These are phyloP conservation scores for Drosophila macrothrix DNA, from an alignment of 2,888 invertebrate species.

Conservation along the genomic window DNA sequence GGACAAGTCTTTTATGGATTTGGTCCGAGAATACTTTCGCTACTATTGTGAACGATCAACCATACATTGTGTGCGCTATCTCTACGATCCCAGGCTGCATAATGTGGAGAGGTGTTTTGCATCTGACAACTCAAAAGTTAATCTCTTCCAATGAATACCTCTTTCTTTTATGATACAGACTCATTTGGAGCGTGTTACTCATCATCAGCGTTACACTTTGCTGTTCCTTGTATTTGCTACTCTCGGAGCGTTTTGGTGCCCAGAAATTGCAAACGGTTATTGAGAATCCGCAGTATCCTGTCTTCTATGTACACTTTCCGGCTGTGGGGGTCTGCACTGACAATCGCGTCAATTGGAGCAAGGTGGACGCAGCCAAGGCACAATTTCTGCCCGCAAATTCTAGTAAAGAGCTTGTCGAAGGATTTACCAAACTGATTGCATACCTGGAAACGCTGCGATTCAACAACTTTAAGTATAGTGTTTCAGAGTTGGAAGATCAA, in stretches of 20 bases:
- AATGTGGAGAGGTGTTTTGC: slow-evolving; percentile 75
- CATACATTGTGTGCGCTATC: slow-evolving; percentile 82
- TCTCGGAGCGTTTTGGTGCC: slow-evolving; percentile 74
- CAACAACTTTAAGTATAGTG: slow-evolving; percentile 68
- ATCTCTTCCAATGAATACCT: not conserved
- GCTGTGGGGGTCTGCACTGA: slow-evolving; percentile 82
- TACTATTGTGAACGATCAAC: slow-evolving; percentile 81
- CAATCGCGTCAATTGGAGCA: slow-evolving; percentile 83
- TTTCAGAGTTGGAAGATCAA: slow-evolving; percentile 72
- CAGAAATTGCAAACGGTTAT: slow-evolving; percentile 82
- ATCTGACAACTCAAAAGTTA: not conserved
- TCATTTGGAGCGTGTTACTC: slow-evolving; percentile 80
- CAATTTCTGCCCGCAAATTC: slow-evolving; percentile 74
- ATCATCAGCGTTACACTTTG: slow-evolving; percentile 70
- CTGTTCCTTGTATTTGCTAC: slow-evolving; percentile 63
- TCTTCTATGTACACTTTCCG: slow-evolving; percentile 82
- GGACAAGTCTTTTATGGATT: slow-evolving; percentile 53
- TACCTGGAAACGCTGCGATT: slow-evolving; percentile 80
- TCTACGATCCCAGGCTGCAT: slow-evolving; percentile 76
- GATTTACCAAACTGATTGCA: slow-evolving; percentile 70
- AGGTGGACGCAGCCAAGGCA: slow-evolving; percentile 70
- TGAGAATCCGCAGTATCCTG: slow-evolving; percentile 83
- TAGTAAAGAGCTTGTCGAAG: slow-evolving; percentile 50
- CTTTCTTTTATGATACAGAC: slow-evolving; percentile 44
- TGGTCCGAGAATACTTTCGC: slow-evolving; percentile 74